Conservation (phyloP, 2,888 invertebrate species). For the Chrysomela aeneicollis region DNA sequence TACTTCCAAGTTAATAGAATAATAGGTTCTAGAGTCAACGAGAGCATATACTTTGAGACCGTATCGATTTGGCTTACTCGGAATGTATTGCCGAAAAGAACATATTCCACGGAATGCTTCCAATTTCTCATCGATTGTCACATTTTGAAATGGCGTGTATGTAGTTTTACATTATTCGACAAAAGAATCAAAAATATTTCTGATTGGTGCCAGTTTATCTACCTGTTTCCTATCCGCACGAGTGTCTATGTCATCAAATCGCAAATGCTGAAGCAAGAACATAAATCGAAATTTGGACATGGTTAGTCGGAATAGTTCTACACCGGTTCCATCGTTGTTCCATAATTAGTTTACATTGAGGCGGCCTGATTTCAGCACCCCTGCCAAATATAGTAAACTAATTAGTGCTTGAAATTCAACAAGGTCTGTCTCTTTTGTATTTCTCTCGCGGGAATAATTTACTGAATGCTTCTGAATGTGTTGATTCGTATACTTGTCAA, state of each 20-base stretch:
- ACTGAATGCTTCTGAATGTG: slow-evolving; percentile 19
- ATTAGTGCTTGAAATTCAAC: slow-evolving; percentile 17
- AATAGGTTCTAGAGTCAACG: slow-evolving; percentile 44
- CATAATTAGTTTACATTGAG: slow-evolving; percentile 14
- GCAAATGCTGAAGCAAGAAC: slow-evolving; percentile 25
- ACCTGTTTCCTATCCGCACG: slow-evolving; percentile 23
- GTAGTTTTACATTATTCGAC: slow-evolving; percentile 39
- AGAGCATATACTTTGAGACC: slow-evolving; percentile 51
- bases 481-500: slow-evolving; percentile 23
- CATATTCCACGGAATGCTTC: slow-evolving; percentile 36
- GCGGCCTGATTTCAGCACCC: slow-evolving; percentile 19
- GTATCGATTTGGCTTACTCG: slow-evolving; percentile 35
- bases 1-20: slow-evolving; percentile 45
- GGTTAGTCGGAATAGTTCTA: slow-evolving; percentile 24
- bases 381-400: slow-evolving; percentile 20
- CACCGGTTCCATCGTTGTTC: slow-evolving; percentile 22
- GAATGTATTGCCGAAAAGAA: slow-evolving; percentile 33
- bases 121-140: slow-evolving; percentile 38
- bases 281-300: slow-evolving; percentile 27
- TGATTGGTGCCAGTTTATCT: slow-evolving; percentile 39
- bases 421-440: slow-evolving; percentile 6
- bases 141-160: slow-evolving; percentile 36
- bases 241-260: slow-evolving; percentile 34
- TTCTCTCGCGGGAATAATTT: slow-evolving; percentile 14
- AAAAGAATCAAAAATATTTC: slow-evolving; percentile 40